A percentile compares a stretch with the other conserved stretches of the same genome.
Evolutionary conservation across 2,888 invertebrate genomes (phyloP).

Genomic region (Pelosia muscerda): DNA sequence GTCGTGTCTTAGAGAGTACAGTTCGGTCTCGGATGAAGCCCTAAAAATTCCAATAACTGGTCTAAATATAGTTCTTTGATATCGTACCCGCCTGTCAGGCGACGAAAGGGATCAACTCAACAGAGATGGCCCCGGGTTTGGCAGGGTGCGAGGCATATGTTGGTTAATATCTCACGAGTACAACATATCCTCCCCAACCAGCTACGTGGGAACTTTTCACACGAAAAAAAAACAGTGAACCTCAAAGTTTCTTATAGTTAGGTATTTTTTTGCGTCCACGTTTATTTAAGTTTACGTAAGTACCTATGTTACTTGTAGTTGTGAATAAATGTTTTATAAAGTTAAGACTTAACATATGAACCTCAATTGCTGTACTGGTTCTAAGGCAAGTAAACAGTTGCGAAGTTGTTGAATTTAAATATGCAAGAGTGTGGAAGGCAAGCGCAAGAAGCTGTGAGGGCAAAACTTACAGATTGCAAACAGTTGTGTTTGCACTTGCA

Average conservation of each 20-base stretch:
- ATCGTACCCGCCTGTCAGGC: too few relatives aligned
- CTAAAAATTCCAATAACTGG: too few relatives aligned
- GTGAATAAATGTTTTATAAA: conserved; percentile 7
- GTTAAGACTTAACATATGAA: conserved; percentile 42
- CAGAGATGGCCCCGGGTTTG: too few relatives aligned
- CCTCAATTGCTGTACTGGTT: conserved; percentile 43
- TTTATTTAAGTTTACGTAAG: not conserved
- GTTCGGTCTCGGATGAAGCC: too few relatives aligned
- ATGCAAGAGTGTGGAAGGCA: conserved; percentile 63
- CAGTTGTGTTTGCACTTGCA: conserved; percentile 25
- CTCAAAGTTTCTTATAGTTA: not conserved
- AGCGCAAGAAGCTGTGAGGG: conserved; percentile 37
- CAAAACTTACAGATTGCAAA: conserved; percentile 32
- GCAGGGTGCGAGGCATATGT: too few relatives aligned
- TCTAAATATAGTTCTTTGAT: too few relatives aligned
- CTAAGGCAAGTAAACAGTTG: conserved; percentile 58
- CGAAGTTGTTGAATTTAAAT: conserved; percentile 68
- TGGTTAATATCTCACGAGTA: too few relatives aligned
- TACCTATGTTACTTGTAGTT: not conserved
- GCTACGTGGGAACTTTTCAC: too few relatives aligned
- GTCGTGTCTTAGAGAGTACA: too few relatives aligned
- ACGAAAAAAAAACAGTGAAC: too few relatives aligned
- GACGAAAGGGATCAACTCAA: too few relatives aligned
- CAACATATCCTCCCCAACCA: too few relatives aligned
- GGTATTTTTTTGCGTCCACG: not conserved